Evolutionary conservation across 1,140 invertebrate species (phyloP), one percentile per base, ranked within the genome.

Genomic region (Tribolium castaneum): DNA sequence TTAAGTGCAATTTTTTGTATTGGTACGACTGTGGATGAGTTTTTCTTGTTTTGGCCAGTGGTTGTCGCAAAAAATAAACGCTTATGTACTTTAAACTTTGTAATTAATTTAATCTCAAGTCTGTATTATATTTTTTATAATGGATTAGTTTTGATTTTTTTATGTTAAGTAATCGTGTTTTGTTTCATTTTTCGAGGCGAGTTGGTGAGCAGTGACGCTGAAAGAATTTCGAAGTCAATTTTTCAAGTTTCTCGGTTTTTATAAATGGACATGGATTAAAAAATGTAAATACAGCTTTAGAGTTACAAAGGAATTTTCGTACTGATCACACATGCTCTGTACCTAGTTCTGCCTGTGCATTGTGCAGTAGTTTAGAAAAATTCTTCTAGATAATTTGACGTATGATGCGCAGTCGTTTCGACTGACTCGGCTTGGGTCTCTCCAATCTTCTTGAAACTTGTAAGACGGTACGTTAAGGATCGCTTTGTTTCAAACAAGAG

Each of bases 401-500:
- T 81, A 80, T 80, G 71, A 78, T 81, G 66, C 76, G 72, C 78
- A 79, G 81, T 83, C 77, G 77, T 83, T 76, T 81, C 75, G 82
- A 84, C 83, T 83, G 82, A 84, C 70, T 30, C 25, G 76, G 73
- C 72, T 54, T 77, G 59, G 66, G 45, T 62, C 25, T 78, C 45
- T 75, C 35, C 50, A 6, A 16, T 75, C 62, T 56, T 54, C 14
- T 34, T 71, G 45, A 51, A 75, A 70, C 54, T 70, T 72, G 80
- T 85, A 79, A 84, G 83, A 80, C 83, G 83, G 78, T 56, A 84
- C 84, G 85, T 85, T 85, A 86, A 85, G 84, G 82, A 77, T 81
- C 82, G 84, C 85, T 52, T 75, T 77, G 70, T 81, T 74, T 73
- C 56, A n/a, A 14, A 10, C 49, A 35, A 54, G 66, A 39, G 76